Conservation (phyloP, 2,113 vertebrate species). For the Anoura caudifer region DNA sequence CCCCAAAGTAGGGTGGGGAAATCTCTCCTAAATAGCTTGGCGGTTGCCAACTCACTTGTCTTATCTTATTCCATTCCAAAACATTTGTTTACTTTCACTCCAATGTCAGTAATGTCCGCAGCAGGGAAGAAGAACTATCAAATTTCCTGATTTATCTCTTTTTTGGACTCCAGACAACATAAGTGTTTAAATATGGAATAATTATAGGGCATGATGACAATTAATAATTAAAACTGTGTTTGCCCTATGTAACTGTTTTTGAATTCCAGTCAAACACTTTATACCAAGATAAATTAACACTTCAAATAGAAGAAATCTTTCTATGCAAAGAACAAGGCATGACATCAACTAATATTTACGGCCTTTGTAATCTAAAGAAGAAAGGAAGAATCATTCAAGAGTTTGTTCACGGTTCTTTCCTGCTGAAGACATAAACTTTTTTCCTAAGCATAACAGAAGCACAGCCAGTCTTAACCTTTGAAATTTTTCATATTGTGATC, state of each 20-base stretch:
- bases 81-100: neutral
- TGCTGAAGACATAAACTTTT: neutral
- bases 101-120: neutral
- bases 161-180: neutral
- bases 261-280: slow-evolving; percentile 28
- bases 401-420: slow-evolving; percentile 19
- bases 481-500: neutral
- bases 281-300: neutral
- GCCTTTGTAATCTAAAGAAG: neutral
- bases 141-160: slow-evolving; percentile 19
- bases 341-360: neutral
- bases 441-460: neutral
- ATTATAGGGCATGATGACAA: neutral
- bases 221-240: neutral
- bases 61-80: slow-evolving; percentile 37
- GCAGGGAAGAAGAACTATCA: slow-evolving; percentile 14
- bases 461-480: slow-evolving; percentile 11
- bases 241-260: neutral
- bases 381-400: neutral
- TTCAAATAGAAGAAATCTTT: slow-evolving; percentile 38
- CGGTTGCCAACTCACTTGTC: neutral
- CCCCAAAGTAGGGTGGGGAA: neutral
- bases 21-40: neutral
- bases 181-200: neutral
- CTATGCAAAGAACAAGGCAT: neutral